These are phyloP conservation scores for Gymnosoma rotundatum DNA, from an alignment of 2,888 invertebrate genomes.

Conservation along the genomic window DNA sequence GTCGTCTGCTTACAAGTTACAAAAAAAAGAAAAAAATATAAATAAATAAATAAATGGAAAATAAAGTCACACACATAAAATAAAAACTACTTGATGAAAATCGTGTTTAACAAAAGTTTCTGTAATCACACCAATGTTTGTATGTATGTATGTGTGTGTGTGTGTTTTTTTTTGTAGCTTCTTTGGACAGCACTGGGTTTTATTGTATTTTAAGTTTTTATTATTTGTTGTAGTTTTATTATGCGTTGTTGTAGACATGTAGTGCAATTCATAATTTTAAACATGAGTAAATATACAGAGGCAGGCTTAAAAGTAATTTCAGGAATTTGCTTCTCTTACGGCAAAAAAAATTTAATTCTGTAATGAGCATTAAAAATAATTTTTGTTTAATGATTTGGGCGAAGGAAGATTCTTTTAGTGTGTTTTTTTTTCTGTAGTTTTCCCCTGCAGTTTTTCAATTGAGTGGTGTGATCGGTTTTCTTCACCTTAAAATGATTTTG, in stretches of 20 bases:
- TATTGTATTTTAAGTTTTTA: not conserved
- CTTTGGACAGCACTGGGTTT: slow-evolving; percentile 19
- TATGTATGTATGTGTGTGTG: not conserved
- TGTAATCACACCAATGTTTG: no score
- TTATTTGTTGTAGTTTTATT: not conserved
- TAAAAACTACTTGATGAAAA: slow-evolving; percentile 36
- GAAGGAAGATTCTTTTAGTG: no score
- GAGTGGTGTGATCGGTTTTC: no score
- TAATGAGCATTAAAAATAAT: no score
- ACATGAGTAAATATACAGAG: not conserved
- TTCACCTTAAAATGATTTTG: no score
- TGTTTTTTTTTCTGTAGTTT: no score
- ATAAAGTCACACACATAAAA: slow-evolving; percentile 31
- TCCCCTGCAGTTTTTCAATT: no score
- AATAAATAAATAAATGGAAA: slow-evolving; percentile 31
- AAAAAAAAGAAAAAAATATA: slow-evolving; percentile 9
- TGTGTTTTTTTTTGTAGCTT: slow-evolving; percentile 18
- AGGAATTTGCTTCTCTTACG: no score
- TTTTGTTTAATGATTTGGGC: no score
- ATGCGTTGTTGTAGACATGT: not conserved
- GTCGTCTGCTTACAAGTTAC: slow-evolving; percentile 63
- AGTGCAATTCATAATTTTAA: not conserved
- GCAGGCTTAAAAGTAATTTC: not conserved
- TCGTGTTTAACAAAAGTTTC: slow-evolving; percentile 36
- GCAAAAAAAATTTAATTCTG: no score